Conservation (phyloP, 2,113 vertebrate species). For the Apodemus sylvaticus region DNA sequence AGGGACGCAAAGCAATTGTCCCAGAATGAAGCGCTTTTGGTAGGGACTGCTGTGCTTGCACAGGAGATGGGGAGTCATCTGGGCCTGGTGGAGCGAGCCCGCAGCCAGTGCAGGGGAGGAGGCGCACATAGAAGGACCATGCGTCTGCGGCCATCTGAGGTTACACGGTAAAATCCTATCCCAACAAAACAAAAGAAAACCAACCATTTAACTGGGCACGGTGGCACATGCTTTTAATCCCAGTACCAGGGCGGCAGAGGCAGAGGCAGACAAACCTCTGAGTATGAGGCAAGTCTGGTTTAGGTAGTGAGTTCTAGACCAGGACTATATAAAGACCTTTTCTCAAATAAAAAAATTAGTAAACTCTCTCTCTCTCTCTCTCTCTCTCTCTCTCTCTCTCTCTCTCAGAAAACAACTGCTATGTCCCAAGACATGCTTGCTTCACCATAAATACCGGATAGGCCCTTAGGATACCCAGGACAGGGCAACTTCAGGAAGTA, state of each 20-base stretch:
- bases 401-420: background rate
- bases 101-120: background rate
- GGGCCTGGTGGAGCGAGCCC: background rate
- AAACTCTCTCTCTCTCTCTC: too few relatives aligned
- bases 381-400: too few relatives aligned
- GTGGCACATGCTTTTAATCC: background rate
- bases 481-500: background rate
- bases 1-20: background rate
- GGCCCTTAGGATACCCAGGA: background rate
- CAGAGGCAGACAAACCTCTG: background rate
- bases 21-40: background rate
- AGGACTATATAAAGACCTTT: background rate
- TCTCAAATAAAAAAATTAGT: background rate
- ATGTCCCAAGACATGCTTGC: background rate
- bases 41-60: background rate
- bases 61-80: background rate
- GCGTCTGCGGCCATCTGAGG: background rate
- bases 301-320: background rate
- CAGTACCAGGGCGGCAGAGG: background rate
- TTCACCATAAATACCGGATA: too few relatives aligned
- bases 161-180: background rate
- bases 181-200: background rate
- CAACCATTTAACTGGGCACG: background rate
- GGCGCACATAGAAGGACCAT: background rate
- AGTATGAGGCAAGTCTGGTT: background rate